Evolutionary conservation across 2,113 vertebrate species (phyloP).

Genomic region (Nanorana parkeri): DNA sequence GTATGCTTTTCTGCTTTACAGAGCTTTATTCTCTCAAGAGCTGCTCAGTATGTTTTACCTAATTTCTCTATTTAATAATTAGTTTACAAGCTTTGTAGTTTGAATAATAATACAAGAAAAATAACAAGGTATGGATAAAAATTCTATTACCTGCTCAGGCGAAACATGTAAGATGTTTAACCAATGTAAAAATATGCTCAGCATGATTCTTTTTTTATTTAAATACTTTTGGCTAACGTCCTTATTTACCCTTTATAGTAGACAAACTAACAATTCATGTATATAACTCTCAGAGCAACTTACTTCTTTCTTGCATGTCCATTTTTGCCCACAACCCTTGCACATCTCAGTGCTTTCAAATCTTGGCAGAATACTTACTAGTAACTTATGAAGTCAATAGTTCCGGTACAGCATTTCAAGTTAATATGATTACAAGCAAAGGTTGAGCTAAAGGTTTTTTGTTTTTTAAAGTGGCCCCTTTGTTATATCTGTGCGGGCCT

Average conservation of each 20-base stretch:
- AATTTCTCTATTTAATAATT: neutral
- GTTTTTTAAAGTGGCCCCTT: no score
- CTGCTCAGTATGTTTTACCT: conserved; percentile 5
- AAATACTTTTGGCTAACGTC: neutral
- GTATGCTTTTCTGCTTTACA: neutral
- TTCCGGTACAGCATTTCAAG: no score
- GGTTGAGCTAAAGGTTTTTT: no score
- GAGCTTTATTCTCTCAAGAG: no score
- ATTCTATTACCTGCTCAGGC: neutral
- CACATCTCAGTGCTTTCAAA: no score
- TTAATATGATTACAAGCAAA: no score
- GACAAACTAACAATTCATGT: neutral
- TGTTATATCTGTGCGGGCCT: no score
- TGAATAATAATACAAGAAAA: neutral
- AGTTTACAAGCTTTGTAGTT: neutral
- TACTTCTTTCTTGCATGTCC: no score
- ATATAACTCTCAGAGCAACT: no score
- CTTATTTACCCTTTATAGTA: neutral
- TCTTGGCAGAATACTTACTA: no score
- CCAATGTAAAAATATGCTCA: conserved; percentile 3
- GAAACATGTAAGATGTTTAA: neutral
- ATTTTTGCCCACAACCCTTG: no score
- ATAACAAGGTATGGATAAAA: conserved; percentile 8
- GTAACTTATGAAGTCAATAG: no score
- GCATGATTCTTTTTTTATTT: conserved; percentile 25